These are phyloP conservation scores for Galemys pyrenaicus DNA, from an alignment of 2,113 vertebrate genomes.

Conservation along the genomic window DNA sequence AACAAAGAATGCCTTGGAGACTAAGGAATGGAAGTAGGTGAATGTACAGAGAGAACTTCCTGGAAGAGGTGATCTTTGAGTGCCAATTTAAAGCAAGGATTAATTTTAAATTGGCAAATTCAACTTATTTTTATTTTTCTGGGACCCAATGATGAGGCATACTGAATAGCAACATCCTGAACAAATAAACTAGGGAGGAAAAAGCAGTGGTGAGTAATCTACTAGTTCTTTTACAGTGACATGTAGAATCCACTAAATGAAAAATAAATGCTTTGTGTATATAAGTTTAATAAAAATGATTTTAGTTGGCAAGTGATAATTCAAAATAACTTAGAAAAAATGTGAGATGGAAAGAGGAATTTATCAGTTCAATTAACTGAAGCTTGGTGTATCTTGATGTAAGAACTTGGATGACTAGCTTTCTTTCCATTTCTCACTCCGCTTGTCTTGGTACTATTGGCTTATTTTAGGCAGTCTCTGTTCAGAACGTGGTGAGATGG, in stretches of 20 bases:
- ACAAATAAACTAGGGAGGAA: background rate
- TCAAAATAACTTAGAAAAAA: background rate
- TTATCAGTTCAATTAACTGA: background rate
- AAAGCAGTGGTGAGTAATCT: background rate
- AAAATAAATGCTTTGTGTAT: slow-evolving; percentile 1
- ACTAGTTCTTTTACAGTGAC: background rate
- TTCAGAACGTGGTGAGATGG: background rate
- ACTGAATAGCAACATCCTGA: background rate
- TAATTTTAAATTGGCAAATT: background rate
- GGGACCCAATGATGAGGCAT: background rate
- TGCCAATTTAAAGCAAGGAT: background rate
- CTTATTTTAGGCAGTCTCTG: background rate
- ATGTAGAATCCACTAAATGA: background rate
- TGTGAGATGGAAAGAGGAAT: background rate
- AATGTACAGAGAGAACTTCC: background rate
- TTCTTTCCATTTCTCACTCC: background rate
- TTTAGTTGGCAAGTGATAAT: background rate
- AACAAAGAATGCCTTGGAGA: background rate
- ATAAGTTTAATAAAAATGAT: slow-evolving; percentile 28
- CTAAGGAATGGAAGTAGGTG: background rate
- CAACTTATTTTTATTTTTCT: background rate
- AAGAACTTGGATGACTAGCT: background rate
- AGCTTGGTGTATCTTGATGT: background rate
- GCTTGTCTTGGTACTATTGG: background rate
- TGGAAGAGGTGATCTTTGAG: background rate